Conservation (phyloP, 2,113 vertebrate genomes). For the Lepisosteus osseus region DNA sequence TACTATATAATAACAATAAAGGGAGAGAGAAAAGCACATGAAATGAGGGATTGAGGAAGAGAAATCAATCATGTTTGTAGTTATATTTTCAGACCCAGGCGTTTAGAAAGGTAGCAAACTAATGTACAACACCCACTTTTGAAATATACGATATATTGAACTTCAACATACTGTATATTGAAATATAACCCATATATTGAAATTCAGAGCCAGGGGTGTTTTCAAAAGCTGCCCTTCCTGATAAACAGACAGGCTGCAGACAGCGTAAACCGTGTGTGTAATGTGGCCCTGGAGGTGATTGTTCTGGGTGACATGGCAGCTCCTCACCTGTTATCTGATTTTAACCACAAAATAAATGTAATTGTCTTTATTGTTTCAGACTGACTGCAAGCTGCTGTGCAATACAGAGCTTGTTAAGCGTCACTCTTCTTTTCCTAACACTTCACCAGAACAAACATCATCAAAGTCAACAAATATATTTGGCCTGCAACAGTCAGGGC, state of each 20-base stretch:
- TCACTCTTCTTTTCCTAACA: not conserved
- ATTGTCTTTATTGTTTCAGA: constrained; percentile 6
- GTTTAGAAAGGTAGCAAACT: no score
- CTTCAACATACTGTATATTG: no score
- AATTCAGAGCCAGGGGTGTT: no score
- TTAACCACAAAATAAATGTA: constrained; percentile 2
- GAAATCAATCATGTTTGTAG: no score
- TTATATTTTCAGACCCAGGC: no score
- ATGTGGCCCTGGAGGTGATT: not conserved
- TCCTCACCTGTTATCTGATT: not conserved
- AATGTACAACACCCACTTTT: no score
- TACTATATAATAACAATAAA: no score
- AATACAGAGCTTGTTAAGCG: not conserved
- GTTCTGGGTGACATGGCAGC: not conserved
- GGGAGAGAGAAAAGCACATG: no score
- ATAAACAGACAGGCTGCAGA: not conserved
- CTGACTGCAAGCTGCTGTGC: not conserved
- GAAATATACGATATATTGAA: no score
- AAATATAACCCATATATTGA: no score
- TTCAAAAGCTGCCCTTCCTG: not conserved
- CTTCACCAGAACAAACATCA: not conserved
- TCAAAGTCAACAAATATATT: not conserved
- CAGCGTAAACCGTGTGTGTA: not conserved
- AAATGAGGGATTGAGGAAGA: no score
- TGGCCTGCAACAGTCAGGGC: not conserved